These are phyloP conservation scores for Gymnocephalus cernua DNA, from an alignment of 2,113 vertebrate species.

Conservation along the genomic window DNA sequence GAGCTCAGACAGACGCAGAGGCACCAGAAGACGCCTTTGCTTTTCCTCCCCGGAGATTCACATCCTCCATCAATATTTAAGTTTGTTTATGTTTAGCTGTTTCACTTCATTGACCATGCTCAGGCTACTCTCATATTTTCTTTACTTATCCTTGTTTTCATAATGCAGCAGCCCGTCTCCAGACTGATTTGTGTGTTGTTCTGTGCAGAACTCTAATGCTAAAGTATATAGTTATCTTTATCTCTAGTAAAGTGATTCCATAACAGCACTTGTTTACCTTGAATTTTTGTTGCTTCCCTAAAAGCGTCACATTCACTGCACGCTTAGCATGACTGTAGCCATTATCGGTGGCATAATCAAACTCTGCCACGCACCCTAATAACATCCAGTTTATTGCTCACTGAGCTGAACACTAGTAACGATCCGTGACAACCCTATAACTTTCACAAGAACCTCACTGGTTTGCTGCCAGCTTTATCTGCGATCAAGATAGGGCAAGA, in stretches of 20 bases:
- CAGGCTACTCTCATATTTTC: slow-evolving; percentile 43
- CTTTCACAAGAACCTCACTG: slow-evolving; percentile 31
- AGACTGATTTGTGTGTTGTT: neutral
- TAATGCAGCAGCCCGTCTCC: slow-evolving; percentile 10
- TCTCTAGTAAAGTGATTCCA: neutral
- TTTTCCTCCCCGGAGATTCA: slow-evolving; percentile 56
- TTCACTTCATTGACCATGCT: slow-evolving; percentile 57
- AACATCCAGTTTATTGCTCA: slow-evolving; percentile 37
- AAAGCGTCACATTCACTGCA: neutral
- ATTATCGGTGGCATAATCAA: slow-evolving; percentile 42
- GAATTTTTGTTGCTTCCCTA: neutral
- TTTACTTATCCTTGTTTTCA: slow-evolving; percentile 40
- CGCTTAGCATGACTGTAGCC: neutral
- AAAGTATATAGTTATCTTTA: neutral
- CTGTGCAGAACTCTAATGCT: neutral
- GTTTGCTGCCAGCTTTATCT: slow-evolving; percentile 44
- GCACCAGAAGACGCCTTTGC: slow-evolving; percentile 64
- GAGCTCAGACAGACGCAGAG: slow-evolving; percentile 76
- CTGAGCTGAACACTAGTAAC: slow-evolving; percentile 31
- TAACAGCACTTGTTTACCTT: neutral
- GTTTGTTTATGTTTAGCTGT: slow-evolving; percentile 81
- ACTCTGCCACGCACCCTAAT: slow-evolving; percentile 19
- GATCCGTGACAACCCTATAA: slow-evolving; percentile 42
- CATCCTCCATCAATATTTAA: slow-evolving; percentile 79
- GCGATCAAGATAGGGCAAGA: slow-evolving; percentile 53